These are phyloP conservation scores for Lasiommata megera DNA, from an alignment of 2,888 invertebrate genomes.

Conservation along the genomic window DNA sequence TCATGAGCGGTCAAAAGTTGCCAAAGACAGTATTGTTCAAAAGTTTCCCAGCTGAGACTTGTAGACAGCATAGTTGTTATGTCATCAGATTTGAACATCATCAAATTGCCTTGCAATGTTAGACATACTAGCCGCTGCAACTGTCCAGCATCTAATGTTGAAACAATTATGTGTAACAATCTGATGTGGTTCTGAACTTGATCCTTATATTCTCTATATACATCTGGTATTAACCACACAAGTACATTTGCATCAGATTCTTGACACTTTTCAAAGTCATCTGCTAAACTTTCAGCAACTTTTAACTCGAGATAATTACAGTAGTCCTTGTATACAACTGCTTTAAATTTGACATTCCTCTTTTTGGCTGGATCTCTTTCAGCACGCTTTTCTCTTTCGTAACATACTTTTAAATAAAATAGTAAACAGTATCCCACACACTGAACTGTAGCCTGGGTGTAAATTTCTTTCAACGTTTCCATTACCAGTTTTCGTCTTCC, in stretches of 20 bases:
- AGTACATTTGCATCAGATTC: constrained; percentile 93
- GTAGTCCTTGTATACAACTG: constrained; percentile 93
- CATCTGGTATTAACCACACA: constrained; percentile 95
- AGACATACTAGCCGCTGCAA: constrained; percentile 95
- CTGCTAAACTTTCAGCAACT: constrained; percentile 86
- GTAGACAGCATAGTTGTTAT: constrained; percentile 88
- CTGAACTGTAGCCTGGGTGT: constrained; percentile 83
- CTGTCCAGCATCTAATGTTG: constrained; percentile 94
- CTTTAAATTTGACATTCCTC: constrained; percentile 86
- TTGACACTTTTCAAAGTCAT: constrained; percentile 93
- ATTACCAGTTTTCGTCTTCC: constrained; percentile 89
- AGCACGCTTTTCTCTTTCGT: constrained; percentile 77
- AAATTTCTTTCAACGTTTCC: constrained; percentile 90
- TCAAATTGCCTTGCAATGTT: constrained; percentile 93
- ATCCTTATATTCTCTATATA: constrained; percentile 94
- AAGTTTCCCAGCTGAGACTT: constrained; percentile 97
- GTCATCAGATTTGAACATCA: constrained; percentile 90
- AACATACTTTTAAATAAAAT: constrained; percentile 91
- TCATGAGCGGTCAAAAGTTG: constrained; percentile 97
- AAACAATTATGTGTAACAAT: constrained; percentile 93
- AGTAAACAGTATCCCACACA: constrained; percentile 92
- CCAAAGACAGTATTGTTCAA: constrained; percentile 98
- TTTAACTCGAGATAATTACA: constrained; percentile 90
- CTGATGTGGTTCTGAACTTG: constrained; percentile 93
- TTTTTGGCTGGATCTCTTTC: constrained; percentile 77